Evolutionary conservation across 2,797 vertebrate species (phyloP).

Genomic region (Lateolabrax maculatus): DNA sequence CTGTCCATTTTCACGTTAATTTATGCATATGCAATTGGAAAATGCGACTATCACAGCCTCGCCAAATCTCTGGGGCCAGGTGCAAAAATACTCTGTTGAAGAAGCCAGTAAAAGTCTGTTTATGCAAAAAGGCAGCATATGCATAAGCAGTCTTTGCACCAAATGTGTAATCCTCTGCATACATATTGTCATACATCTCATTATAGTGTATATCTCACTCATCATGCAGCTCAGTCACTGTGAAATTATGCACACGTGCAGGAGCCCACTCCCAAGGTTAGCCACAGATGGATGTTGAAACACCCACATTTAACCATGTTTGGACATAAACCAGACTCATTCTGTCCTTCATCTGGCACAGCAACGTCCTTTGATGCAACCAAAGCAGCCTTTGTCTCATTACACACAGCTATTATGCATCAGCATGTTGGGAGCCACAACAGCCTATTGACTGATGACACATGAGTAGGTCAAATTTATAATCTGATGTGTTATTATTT

Average conservation of each 20-base stretch:
- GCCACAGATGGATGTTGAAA: constrained; percentile 32
- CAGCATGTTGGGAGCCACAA: neutral
- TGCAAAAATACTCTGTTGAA: constrained; percentile 14
- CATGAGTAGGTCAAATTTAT: neutral
- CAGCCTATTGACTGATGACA: constrained; percentile 28
- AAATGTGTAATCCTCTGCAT: constrained; percentile 39
- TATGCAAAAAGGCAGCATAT: constrained; percentile 21
- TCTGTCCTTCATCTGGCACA: constrained; percentile 31
- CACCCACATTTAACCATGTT: constrained; percentile 26
- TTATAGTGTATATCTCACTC: constrained; percentile 35
- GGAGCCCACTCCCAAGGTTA: constrained; percentile 1
- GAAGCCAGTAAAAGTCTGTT: constrained; percentile 23
- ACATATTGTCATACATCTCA: constrained; percentile 47
- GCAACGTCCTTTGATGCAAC: neutral
- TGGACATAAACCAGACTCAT: constrained; percentile 36
- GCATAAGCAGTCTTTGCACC: constrained; percentile 32
- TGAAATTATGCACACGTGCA: constrained; percentile 41
- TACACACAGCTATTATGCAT: constrained; percentile 13
- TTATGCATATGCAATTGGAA: constrained; percentile 31
- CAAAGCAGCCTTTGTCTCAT: neutral
- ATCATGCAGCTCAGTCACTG: constrained; percentile 32
- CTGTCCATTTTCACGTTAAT: constrained; percentile 34
- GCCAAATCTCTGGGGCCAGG: constrained; percentile 24
- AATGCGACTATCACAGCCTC: neutral
- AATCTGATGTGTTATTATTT: constrained; percentile 8